Conservation (phyloP, 1,140 invertebrate genomes). For the Zaprionus inermis region DNA sequence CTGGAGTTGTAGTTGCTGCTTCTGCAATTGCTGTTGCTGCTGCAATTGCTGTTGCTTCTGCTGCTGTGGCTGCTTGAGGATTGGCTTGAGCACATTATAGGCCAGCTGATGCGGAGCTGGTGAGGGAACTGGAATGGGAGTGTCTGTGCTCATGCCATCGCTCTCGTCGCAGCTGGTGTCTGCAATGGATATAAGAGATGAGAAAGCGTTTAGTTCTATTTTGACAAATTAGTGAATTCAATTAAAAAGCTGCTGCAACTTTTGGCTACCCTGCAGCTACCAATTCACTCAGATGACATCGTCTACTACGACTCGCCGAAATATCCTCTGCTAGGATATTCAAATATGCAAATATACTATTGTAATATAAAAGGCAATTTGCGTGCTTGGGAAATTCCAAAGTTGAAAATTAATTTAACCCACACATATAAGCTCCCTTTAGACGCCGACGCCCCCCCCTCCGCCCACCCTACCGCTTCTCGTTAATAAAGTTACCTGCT, state of each 20-base stretch:
- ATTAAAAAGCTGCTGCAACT: constrained; percentile 2
- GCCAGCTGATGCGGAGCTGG: constrained; percentile 66
- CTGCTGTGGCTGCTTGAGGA: constrained; percentile 66
- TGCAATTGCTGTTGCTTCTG: constrained; percentile 12
- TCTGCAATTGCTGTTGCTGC: constrained; percentile 26
- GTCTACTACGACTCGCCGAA: too few relatives aligned
- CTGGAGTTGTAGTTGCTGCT: constrained; percentile 27
- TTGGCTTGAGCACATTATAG: constrained; percentile 69
- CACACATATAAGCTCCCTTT: not conserved
- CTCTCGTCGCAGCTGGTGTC: constrained; percentile 77
- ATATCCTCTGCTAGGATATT: not conserved
- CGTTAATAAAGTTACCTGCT: not conserved
- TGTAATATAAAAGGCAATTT: constrained; percentile 4
- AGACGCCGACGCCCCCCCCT: not conserved
- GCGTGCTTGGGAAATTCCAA: not conserved
- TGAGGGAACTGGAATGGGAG: constrained; percentile 55
- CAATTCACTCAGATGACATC: too few relatives aligned
- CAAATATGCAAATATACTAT: constrained; percentile 3
- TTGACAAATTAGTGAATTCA: not conserved
- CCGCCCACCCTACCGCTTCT: fast-evolving
- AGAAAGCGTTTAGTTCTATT: not conserved
- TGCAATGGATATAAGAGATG: constrained; percentile 28
- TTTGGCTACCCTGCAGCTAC: not conserved
- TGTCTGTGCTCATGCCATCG: constrained; percentile 56
- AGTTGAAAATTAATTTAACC: constrained; percentile 5